A percentile compares a stretch with the other conserved stretches of the same genome.
phyloP scores from a whole-genome alignment of 1,140 invertebrate genomes.

The Kradibia gibbosae region DNA sequence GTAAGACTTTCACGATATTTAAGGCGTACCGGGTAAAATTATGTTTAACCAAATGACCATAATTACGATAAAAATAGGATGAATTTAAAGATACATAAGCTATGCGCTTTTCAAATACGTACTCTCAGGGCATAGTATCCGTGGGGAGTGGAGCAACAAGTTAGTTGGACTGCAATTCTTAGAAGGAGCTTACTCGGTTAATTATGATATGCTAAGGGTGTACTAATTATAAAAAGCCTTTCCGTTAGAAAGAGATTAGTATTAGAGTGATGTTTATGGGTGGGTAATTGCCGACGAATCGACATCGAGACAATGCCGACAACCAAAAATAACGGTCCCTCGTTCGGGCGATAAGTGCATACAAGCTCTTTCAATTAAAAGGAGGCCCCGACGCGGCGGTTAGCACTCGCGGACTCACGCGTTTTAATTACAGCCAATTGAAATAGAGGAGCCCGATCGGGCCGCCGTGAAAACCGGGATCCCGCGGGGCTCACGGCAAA shows the following conservation, averaged over 20 bases:
- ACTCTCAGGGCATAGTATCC: too few relatives aligned
- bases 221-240: background rate
- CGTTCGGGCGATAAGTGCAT: conserved; percentile 7
- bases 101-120: too few relatives aligned
- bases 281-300: background rate
- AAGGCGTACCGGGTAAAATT: too few relatives aligned
- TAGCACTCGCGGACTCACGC: background rate
- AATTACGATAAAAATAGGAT: too few relatives aligned
- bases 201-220: background rate
- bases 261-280: background rate
- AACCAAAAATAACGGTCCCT: conserved; percentile 12
- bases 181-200: background rate
- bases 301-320: conserved; percentile 11
- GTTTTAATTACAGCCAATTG: conserved; percentile 34
- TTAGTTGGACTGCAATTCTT: background rate
- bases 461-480: background rate
- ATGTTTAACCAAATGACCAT: too few relatives aligned
- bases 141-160: background rate
- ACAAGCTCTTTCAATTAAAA: conserved; percentile 34
- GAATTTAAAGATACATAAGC: too few relatives aligned
- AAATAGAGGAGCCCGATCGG: background rate
- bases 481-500: background rate
- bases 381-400: background rate
- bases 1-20: too few relatives aligned
- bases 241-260: background rate